Percentiles rank a stretch among this genome's conserved stretches.
phyloP scores from a whole-genome alignment of 30 jellyfish, hydroid and myxozoan genomes.

The Turritopsis dohrnii region DNA sequence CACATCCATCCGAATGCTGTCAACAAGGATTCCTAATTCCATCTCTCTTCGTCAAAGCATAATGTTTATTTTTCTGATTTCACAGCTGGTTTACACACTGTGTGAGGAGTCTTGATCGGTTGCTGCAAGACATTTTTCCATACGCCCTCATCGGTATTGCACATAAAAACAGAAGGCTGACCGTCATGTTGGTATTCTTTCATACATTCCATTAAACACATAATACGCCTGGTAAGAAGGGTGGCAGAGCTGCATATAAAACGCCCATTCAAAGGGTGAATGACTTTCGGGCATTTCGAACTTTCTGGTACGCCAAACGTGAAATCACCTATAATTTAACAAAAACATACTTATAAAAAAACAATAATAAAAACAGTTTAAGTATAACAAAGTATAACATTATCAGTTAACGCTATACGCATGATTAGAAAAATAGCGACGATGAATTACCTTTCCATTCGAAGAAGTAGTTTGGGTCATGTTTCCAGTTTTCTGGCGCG shows the following conservation, averaged over 20 bases:
- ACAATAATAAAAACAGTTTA: background rate
- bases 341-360: background rate
- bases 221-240: background rate
- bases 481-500: constrained; percentile 1
- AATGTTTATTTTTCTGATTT: background rate
- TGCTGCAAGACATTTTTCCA: background rate
- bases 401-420: background rate
- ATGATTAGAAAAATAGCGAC: no score
- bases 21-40: background rate
- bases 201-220: constrained; percentile 3
- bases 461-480: background rate
- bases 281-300: background rate
- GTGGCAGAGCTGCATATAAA: constrained; percentile 9
- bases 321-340: background rate
- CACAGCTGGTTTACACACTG: background rate
- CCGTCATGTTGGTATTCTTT: background rate
- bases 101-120: background rate
- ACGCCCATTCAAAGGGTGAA: background rate
- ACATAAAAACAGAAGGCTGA: background rate
- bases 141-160: background rate
- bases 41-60: background rate
- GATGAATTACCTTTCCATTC: constrained; percentile 15
- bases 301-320: constrained; percentile 5
- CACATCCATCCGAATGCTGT: background rate
- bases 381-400: background rate